phyloP scores from a whole-genome alignment of 2,113 vertebrate species.

The Amphiprion ocellaris region DNA sequence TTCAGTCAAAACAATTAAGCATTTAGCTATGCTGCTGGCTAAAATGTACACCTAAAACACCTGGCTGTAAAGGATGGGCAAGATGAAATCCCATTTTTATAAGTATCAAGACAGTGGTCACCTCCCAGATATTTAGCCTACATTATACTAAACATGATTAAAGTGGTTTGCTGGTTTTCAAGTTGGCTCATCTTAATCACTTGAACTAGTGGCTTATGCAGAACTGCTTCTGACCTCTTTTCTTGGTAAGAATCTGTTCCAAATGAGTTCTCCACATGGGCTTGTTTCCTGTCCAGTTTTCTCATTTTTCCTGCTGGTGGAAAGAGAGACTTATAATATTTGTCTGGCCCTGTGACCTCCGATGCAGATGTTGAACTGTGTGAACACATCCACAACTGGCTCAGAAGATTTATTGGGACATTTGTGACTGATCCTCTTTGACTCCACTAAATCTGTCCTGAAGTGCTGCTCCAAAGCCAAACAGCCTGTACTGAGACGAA shows the following conservation, averaged over 20 bases:
- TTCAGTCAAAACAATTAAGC: too few species aligned
- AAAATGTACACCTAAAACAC: too few species aligned
- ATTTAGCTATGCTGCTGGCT: too few species aligned
- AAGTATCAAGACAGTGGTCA: not conserved
- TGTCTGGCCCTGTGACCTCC: conserved; percentile 35
- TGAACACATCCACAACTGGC: conserved; percentile 38
- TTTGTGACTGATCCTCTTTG: conserved; percentile 63
- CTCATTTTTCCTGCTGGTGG: conserved; percentile 13
- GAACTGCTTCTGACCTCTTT: conserved; percentile 3
- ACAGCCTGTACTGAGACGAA: conserved; percentile 4
- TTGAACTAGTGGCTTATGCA: not conserved
- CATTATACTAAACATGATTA: not conserved
- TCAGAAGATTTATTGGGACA: conserved; percentile 56
- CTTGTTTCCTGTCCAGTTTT: conserved; percentile 8
- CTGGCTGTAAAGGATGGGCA: too few species aligned
- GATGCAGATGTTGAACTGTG: conserved; percentile 55
- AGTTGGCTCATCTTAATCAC: conserved; percentile 1
- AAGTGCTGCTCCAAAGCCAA: conserved; percentile 32
- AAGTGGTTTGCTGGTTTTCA: conserved; percentile 1
- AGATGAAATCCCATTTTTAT: not conserved
- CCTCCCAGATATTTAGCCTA: not conserved
- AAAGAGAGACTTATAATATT: conserved; percentile 42
- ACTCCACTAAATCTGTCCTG: conserved; percentile 34
- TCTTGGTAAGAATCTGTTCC: not conserved
- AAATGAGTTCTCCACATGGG: conserved; percentile 21